These are phyloP conservation scores for Thalassarche chlororhynchos DNA, from an alignment of 2,113 vertebrate genomes.

Conservation along the genomic window DNA sequence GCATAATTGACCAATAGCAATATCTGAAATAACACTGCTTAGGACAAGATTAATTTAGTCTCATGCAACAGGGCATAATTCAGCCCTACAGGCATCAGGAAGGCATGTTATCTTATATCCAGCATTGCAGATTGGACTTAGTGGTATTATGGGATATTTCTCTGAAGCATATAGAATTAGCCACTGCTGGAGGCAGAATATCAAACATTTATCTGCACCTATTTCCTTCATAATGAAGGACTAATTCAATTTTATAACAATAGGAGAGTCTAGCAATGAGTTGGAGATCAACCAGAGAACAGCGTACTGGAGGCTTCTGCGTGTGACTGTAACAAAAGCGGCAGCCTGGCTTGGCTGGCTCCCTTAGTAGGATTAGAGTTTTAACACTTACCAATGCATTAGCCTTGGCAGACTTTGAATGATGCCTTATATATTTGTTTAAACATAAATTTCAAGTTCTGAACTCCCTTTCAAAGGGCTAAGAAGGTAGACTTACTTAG, in stretches of 20 bases:
- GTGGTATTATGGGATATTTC: neutral
- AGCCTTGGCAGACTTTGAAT: neutral
- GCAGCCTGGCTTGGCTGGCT: neutral
- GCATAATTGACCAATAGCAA: conserved; percentile 8
- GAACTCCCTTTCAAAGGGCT: neutral
- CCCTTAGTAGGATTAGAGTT: neutral
- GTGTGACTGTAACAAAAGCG: neutral
- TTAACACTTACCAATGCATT: neutral
- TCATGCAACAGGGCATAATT: neutral
- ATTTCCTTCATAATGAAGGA: neutral
- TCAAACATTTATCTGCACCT: neutral
- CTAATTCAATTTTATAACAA: neutral
- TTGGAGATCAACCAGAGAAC: neutral
- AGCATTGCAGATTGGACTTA: neutral
- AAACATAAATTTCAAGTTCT: neutral
- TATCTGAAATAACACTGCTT: neutral
- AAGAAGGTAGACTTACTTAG: neutral
- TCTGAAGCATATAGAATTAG: neutral
- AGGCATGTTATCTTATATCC: neutral
- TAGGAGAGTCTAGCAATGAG: neutral
- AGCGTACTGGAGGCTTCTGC: neutral
- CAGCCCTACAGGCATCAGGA: neutral
- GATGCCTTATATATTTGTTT: neutral
- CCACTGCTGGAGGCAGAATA: neutral
- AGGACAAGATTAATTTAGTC: neutral